Percentiles rank a stretch among this genome's conserved stretches.
These are phyloP conservation scores for Acleris holmiana DNA, from an alignment of 2,888 invertebrate genomes.

Conservation along the genomic window DNA sequence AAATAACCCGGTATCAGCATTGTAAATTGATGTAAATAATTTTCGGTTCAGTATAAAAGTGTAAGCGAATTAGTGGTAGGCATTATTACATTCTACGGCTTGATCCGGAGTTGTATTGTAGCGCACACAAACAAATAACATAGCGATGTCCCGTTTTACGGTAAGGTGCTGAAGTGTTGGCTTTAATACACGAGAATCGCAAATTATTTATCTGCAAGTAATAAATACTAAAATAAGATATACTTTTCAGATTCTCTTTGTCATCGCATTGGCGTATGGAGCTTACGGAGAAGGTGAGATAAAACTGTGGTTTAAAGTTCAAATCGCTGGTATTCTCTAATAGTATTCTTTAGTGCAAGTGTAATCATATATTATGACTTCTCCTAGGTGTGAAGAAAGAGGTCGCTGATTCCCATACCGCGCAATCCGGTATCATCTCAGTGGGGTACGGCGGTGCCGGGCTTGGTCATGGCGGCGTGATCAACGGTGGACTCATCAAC, in stretches of 20 bases:
- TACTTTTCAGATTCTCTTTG: constrained; percentile 71
- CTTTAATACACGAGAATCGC: neutral
- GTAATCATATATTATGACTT: neutral
- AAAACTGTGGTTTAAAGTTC: neutral
- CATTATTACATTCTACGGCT: constrained; percentile 64
- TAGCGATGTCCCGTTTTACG: constrained; percentile 76
- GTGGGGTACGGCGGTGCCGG: constrained; percentile 43
- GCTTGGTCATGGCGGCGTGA: constrained; percentile 37
- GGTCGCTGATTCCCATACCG: constrained; percentile 57
- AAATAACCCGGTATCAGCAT: constrained; percentile 76
- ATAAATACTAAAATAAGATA: constrained; percentile 2
- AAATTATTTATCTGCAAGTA: no score
- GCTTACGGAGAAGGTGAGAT: constrained; percentile 70
- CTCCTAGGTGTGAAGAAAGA: constrained; percentile 48
- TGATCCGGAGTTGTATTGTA: constrained; percentile 59
- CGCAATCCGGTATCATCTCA: constrained; percentile 53
- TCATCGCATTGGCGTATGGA: constrained; percentile 75
- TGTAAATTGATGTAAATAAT: constrained; percentile 79
- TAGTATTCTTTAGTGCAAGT: no score
- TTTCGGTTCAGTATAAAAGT: constrained; percentile 78
- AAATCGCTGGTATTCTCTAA: no score
- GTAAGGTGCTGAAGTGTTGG: constrained; percentile 52
- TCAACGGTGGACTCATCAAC: constrained; percentile 38
- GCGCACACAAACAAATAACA: constrained; percentile 47
- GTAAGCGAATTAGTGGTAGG: constrained; percentile 61